Percentiles rank a stretch among this genome's conserved stretches.
phyloP scores from a whole-genome alignment of 2,797 vertebrate species.

The Enteromius viviparus region DNA sequence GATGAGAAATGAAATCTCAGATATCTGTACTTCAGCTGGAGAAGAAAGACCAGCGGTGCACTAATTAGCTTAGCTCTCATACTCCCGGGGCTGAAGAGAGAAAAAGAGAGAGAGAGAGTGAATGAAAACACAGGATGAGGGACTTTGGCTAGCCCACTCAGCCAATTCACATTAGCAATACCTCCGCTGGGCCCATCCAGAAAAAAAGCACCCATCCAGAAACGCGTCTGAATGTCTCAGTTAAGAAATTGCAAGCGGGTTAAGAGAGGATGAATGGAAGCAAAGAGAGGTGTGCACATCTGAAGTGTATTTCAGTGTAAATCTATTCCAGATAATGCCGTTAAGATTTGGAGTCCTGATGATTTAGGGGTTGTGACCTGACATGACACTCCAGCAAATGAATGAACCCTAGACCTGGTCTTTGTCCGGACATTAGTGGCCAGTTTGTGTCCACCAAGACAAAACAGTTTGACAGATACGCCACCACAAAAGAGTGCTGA shows the following conservation, averaged over 20 bases:
- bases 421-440: slow-evolving; percentile 31
- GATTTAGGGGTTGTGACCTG: slow-evolving; percentile 53
- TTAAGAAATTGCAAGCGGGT: slow-evolving; percentile 36
- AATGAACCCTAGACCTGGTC: slow-evolving; percentile 41
- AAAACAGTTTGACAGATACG: slow-evolving; percentile 37
- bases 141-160: slow-evolving; percentile 50
- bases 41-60: slow-evolving; percentile 15
- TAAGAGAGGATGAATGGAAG: slow-evolving; percentile 40
- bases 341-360: slow-evolving; percentile 53
- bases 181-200: slow-evolving; percentile 44
- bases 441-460: slow-evolving; percentile 29
- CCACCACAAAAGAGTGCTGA: slow-evolving; percentile 21
- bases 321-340: slow-evolving; percentile 61
- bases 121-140: slow-evolving; percentile 53
- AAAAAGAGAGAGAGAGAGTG: slow-evolving; percentile 39
- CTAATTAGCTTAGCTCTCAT: slow-evolving; percentile 43
- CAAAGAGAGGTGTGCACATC: slow-evolving; percentile 52
- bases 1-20: slow-evolving; percentile 30
- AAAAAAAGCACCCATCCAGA: slow-evolving; percentile 51
- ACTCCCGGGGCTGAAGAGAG: slow-evolving; percentile 23
- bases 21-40: slow-evolving; percentile 17
- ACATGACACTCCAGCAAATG: slow-evolving; percentile 50
- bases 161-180: slow-evolving; percentile 56
- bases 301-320: slow-evolving; percentile 58
- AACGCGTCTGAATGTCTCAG: slow-evolving; percentile 52